These are phyloP conservation scores for Urophycis tenuis DNA, from an alignment of 2,797 vertebrate genomes.

Conservation along the genomic window DNA sequence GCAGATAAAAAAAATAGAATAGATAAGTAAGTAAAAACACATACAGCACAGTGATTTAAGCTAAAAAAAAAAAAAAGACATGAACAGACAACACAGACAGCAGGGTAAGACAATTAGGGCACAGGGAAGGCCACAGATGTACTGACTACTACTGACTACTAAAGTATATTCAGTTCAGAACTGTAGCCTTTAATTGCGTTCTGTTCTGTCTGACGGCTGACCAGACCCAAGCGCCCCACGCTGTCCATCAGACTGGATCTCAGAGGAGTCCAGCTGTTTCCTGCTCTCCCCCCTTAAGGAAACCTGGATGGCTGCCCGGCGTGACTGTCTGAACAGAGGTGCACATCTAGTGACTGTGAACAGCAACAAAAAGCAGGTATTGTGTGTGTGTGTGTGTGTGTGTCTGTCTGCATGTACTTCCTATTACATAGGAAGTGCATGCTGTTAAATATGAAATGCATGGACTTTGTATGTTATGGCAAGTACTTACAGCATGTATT, in stretches of 20 bases:
- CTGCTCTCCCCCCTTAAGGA: background rate
- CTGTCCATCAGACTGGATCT: background rate
- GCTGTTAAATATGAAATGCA: no score
- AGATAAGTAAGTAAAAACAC: no score
- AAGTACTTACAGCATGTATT: background rate
- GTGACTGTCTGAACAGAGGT: background rate
- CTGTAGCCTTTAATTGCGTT: background rate
- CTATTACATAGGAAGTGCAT: no score
- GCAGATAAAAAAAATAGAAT: no score
- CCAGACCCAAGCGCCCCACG: background rate
- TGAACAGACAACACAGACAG: no score
- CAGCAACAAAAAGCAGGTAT: conserved; percentile 1
- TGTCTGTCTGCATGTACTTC: no score
- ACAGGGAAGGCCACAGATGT: no score
- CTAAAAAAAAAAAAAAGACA: no score
- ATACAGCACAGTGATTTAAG: no score
- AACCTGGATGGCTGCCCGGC: background rate
- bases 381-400: background rate
- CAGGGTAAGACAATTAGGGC: no score
- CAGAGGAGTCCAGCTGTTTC: conserved; percentile 7
- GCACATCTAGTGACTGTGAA: conserved; percentile 9
- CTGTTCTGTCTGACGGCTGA: background rate
- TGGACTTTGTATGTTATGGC: no score
- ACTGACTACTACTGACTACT: no score
- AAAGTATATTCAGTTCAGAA: background rate